Evolutionary conservation across 2,113 vertebrate genomes (phyloP), one percentile per base, ranked within the genome.

Genomic region (Sciurus niger): DNA sequence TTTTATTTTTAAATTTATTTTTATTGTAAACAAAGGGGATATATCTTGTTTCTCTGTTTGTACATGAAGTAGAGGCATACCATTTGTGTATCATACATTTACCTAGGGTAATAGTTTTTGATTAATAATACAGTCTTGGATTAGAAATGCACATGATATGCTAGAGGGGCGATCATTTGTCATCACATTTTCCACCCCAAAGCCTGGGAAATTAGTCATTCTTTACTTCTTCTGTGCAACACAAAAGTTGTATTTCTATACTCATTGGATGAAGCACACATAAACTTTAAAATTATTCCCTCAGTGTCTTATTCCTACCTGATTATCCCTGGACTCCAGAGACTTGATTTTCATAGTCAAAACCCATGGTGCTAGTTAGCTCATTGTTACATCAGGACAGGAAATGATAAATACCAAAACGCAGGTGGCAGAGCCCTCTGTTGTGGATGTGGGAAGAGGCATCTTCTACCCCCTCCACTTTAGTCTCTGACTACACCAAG

Each of bases 271-370:
- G 58, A 95, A 83, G 40, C 11, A 95, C 24, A 37, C 2, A 53
- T 20, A 4, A 90, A 96, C 84, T 96, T 97, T 91, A 86, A 96
- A 98, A 97, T 97, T 97, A 95, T 83, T 96, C 95, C 91, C 96
- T 94, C 1, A 65, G 86, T 68, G 53, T 90, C 95, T 94, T 90
- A 84, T 87, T 94, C 78, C 83, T 95, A 70, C 28, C 40, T 96
- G 85, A 58, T 34, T 96, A 46, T 34, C 53, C 28, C 12, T 89
- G 58, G 20, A 58, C 97, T 91, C 95, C 25, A 16, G 95, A 96
- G 97, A 83, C 76, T 18, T 88, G 51, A 91, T 85, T 89, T 96
- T 95, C 72, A 90, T 78, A 91, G 93, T 93, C 34, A 80, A 30
- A 86, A 67, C 7, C 78, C 37, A 11, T 67, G 43, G 3, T 86